Base-by-base conservation (phyloP, 2,888 invertebrate species). In the Tipula confusa region DNA sequence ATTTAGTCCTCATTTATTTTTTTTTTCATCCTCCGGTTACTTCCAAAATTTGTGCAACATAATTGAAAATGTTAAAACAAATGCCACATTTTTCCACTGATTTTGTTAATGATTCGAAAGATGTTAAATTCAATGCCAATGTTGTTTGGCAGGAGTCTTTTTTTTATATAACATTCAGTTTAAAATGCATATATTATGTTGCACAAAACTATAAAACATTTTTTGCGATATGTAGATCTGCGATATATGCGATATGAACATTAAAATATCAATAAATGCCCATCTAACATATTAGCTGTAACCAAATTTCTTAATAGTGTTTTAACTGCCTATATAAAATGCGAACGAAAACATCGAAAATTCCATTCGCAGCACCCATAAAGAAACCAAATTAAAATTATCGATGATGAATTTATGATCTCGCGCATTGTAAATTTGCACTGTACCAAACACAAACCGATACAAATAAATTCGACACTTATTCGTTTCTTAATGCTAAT, bases 361-460 rank as follows among this genome's bases (percentile, higher is more conserved):
- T 64, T 24, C 24, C 64, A 24, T 64, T 64, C 64, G n/a, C n/a
- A 64, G 24, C 64, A 64, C 64, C n/a, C 64, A 64, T 24, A 64
- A 64, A 64, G 24, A 64, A 64, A 64, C 24, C 24, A 64, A 64
- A 64, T 64, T 64, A 64, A 64, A 64, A 64, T 64, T 64, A 64
- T 64, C 9, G 24, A 64, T 43, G 43, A 43, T 64, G 24, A 64
- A 64, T 64, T 64, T 24, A 64, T 64, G 64, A 64, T 64, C 64
- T 64, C 18, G 18, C n/a, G 7, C 64, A 24, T 64, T 64, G 24
- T 24, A 64, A 9, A 64, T 64, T 64, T 11, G 18, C 24, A 64
- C 18, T 18, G 64, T 64, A 64, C 7, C 64, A 64, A 64, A 64
- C 24, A 24, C 64, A 64, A 64, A 64, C 18, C 64, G 64, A 64